Base-by-base conservation (phyloP, 2,797 vertebrate genomes). In the Hemitrygon akajei region DNA sequence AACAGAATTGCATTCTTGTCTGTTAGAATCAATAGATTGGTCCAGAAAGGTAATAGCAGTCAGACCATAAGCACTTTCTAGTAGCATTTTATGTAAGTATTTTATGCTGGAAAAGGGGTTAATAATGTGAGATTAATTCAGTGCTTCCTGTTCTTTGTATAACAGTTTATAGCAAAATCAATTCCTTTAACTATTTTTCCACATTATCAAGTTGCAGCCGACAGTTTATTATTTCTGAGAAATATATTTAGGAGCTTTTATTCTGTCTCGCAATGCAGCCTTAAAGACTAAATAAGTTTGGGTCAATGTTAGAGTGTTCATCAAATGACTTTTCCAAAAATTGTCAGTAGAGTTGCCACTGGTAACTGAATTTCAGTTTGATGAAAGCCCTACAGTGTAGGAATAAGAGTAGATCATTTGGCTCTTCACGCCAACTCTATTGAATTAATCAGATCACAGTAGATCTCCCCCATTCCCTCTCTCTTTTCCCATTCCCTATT, bases 141-240 rank as follows among this genome's bases (percentile, higher is more conserved):
- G 66, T 93, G 25, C 71, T 93, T 93, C 91, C 40, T 93, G 71
- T 22, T 47, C 91, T 56, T 93, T 76, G 66, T 93, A 47, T 56
- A 47, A 56, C 22, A 30, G 71, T 56, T 93, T 93, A 75, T 56
- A 56, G 71, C 34, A 93, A 76, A 92, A 93, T 93, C 91, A 76
- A 93, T 93, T 93, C 37, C 69, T 93, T 92, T 16, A 58, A 56
- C 58, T 76, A 93, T 93, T 75, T 92, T 76, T 93, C 71, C 91
- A 56, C 69, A 76, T 56, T 47, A 30, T 37, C 91, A 76, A 47
- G 11, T 30, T 47, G 37, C 27, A 93, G 91, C 25, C 40, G 12
- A 56, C 4, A 3, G 22, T 27, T 71, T 37, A 75, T 56, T 93
- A 75, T 76, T 76, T 76, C 91, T 56, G 40, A 76, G 18, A 9